These are phyloP conservation scores for Antheraea pernyi DNA, from an alignment of 1,140 invertebrate species.

Conservation along the genomic window DNA sequence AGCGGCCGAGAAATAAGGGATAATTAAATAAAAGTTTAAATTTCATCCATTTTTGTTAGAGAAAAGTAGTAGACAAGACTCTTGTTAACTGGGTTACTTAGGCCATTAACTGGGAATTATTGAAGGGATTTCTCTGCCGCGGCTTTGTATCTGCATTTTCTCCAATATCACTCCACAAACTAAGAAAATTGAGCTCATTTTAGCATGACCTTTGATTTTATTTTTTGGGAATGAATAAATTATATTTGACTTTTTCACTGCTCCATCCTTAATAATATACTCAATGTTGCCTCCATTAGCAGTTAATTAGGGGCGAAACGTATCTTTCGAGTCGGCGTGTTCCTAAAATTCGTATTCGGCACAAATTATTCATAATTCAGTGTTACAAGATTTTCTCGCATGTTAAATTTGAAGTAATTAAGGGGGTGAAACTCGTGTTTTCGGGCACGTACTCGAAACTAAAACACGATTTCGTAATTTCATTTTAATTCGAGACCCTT, in stretches of 20 bases:
- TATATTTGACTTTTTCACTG: conserved; percentile 33
- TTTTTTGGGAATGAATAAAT: too few species aligned
- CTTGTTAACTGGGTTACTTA: conserved; percentile 60
- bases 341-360: conserved; percentile 19
- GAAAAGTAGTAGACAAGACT: conserved; percentile 31
- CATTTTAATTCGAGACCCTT: conserved; percentile 8
- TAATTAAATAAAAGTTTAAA: conserved; percentile 46
- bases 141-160: not conserved
- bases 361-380: conserved; percentile 19
- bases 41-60: conserved; percentile 40
- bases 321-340: conserved; percentile 23
- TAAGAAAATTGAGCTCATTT: not conserved
- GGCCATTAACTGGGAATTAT: conserved; percentile 51
- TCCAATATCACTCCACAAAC: not conserved
- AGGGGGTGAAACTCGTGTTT: conserved; percentile 1
- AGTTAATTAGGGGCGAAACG: conserved; percentile 33
- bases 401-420: conserved; percentile 8
- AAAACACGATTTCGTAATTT: conserved; percentile 2
- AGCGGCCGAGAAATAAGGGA: conserved; percentile 2
- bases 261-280: conserved; percentile 28
- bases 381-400: conserved; percentile 16
- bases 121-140: conserved; percentile 44
- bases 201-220: conserved; percentile 3
- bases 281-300: conserved; percentile 35
- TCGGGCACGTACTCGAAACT: conserved; percentile 10